Base-by-base conservation (phyloP, 2,113 vertebrate species). In the Corythornis vintsioides region DNA sequence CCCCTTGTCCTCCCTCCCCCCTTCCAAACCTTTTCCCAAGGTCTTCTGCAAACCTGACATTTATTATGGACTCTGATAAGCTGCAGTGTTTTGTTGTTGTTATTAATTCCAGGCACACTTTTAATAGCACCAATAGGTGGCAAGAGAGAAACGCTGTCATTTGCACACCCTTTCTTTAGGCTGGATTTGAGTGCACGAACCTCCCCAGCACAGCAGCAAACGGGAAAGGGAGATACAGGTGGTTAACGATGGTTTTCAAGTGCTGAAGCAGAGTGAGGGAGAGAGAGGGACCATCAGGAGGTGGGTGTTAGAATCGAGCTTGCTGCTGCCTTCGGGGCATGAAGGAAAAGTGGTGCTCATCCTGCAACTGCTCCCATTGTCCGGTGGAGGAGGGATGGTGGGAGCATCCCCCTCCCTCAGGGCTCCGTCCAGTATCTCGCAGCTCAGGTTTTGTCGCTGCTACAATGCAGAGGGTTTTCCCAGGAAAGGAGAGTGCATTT, bases 341-440 rank as follows among this genome's bases (percentile, higher is more conserved):
- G 2, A 28, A 55, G 20, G 80, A 55, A 17, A 64, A 72, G 35
- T 3, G 19, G 22, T 3, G 2, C 57, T 84, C n/a, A 43, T 63
- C 81, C 77, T 66, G 69, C 69, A 84, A 11, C 21, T 55, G 1
- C 38, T 61, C 76, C 35, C 35, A 35, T 35, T 35, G 0, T 26
- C 33, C 2, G 1, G 3, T 2, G 65, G 74, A 61, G 42, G 17
- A 28, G 42, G 0, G 13, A 12, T 15, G 38, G 60, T 38, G 25
- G 25, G 55, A 38, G 25, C 0, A 0, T 48, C 48, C 5, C 21
- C 9, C 1, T 33, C 69, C 24, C 65, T 61, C 47, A 3, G 33
- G 0, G 0, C 11, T 15, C 8, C 7, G 4, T 10, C 61, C 0
- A 0, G 42, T 60, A 13, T n/a, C 40, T 48, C 8, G 1, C 63